Percentiles rank a stretch among this genome's conserved stretches.
Evolutionary conservation across 1,140 invertebrate species (phyloP).

Genomic region (silkworm (Bombyx mori)): DNA sequence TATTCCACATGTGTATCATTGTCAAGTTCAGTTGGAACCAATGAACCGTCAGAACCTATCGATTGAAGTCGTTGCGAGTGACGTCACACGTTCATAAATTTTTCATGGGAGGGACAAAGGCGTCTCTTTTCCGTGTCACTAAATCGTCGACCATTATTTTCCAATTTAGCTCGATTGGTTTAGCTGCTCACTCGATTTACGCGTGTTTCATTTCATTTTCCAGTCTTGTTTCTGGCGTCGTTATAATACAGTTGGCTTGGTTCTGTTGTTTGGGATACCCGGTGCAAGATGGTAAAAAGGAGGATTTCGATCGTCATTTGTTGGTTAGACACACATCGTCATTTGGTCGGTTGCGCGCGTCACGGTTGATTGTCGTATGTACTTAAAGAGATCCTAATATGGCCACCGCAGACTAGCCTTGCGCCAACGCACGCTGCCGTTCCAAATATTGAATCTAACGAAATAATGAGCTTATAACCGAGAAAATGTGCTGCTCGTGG

Average conservation of each 20-base stretch:
- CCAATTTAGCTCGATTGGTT: slow-evolving; percentile 29
- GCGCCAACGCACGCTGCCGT: slow-evolving; percentile 54
- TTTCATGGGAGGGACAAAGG: slow-evolving; percentile 36
- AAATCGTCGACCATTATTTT: slow-evolving; percentile 35
- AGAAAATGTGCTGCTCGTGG: slow-evolving; percentile 63
- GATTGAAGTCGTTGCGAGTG: slow-evolving; percentile 25
- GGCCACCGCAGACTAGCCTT: slow-evolving; percentile 58
- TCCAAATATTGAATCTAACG: slow-evolving; percentile 40
- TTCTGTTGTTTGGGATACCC: neutral
- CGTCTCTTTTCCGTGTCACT: slow-evolving; percentile 20
- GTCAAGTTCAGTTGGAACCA: slow-evolving; percentile 13
- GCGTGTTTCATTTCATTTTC: neutral
- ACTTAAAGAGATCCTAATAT: slow-evolving; percentile 64
- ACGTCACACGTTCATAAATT: slow-evolving; percentile 40
- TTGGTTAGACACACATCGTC: too few species aligned
- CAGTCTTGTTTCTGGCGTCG: neutral
- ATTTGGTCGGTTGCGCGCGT: slow-evolving; percentile 32
- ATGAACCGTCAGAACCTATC: slow-evolving; percentile 25
- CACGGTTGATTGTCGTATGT: slow-evolving; percentile 67
- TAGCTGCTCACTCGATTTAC: slow-evolving; percentile 15
- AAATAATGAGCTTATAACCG: slow-evolving; percentile 23
- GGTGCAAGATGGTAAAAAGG: neutral
- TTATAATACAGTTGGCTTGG: neutral
- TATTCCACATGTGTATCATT: slow-evolving; percentile 1
- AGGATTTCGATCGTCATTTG: too few species aligned